Conservation (phyloP, 2,113 vertebrate genomes). For the Megaceryle torquata region DNA sequence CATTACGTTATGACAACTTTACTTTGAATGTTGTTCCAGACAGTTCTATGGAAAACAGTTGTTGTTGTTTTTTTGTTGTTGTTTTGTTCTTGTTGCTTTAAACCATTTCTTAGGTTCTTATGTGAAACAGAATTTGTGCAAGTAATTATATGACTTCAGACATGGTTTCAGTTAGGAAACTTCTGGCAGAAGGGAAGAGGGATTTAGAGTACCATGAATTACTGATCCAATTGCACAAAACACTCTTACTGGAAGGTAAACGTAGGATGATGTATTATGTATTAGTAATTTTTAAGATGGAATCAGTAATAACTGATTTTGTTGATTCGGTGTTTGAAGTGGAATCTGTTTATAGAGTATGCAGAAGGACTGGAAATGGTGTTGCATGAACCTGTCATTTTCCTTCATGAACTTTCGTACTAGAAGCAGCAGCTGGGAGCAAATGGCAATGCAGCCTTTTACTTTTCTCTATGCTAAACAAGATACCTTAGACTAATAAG, state of each 20-base stretch:
- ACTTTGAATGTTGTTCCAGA: neutral
- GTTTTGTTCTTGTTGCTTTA: neutral
- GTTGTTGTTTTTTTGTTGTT: neutral
- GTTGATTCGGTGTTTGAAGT: neutral
- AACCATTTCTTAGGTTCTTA: neutral
- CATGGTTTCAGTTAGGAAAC: neutral
- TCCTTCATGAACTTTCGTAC: neutral
- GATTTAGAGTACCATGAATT: neutral
- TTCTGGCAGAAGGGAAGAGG: neutral
- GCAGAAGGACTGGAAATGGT: neutral
- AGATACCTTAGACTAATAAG: neutral
- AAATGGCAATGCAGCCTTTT: neutral
- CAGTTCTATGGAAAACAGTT: neutral
- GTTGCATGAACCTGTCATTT: neutral
- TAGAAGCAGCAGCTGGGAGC: neutral
- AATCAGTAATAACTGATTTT: neutral
- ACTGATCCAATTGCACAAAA: neutral
- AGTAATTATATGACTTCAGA: neutral
- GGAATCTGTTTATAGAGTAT: neutral
- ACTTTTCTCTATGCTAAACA: neutral
- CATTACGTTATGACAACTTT: neutral
- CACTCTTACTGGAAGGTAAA: neutral
- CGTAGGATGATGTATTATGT: neutral
- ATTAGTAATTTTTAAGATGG: neutral
- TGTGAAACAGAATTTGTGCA: neutral